phyloP scores from a whole-genome alignment of 2,888 invertebrate species.

The Caenorhabditis wallacei region DNA sequence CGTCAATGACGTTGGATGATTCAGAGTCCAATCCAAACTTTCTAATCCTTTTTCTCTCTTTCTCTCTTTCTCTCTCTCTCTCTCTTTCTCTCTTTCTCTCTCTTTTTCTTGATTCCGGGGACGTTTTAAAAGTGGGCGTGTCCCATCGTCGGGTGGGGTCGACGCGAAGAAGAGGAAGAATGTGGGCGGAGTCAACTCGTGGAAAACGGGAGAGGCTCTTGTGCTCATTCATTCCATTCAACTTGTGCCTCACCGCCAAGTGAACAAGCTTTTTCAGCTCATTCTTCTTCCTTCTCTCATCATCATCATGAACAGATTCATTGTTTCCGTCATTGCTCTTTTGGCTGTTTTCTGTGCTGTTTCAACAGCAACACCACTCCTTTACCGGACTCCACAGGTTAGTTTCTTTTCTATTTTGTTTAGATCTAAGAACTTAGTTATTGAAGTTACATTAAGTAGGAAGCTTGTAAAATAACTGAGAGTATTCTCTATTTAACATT shows the following conservation, averaged over 20 bases:
- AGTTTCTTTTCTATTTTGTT: slow-evolving; percentile 9
- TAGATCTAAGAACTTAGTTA: background rate
- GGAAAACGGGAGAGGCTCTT: slow-evolving; percentile 11
- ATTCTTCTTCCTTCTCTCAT: slow-evolving; percentile 14
- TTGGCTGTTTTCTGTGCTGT: slow-evolving; percentile 65
- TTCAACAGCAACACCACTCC: slow-evolving; percentile 67
- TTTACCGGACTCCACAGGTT: slow-evolving; percentile 70
- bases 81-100: slow-evolving; percentile 1
- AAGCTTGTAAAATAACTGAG: too few species aligned
- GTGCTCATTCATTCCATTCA: slow-evolving; percentile 52
- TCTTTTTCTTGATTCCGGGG: background rate
- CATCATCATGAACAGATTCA: slow-evolving; percentile 58
- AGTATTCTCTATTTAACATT: too few species aligned
- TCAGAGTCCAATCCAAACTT: slow-evolving; percentile 21
- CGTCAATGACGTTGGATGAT: slow-evolving; percentile 28
- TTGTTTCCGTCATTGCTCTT: slow-evolving; percentile 64
- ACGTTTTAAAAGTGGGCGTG: slow-evolving; percentile 35
- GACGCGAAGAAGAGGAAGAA: slow-evolving; percentile 16
- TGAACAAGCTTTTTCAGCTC: slow-evolving; percentile 51
- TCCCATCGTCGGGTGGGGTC: background rate
- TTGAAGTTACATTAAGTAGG: background rate
- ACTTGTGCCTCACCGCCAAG: slow-evolving; percentile 61
- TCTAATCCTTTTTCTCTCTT: background rate
- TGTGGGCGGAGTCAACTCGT: slow-evolving; percentile 52
- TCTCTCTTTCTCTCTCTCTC: background rate